These are phyloP conservation scores for Rhinoptilus africanus DNA, from an alignment of 2,113 vertebrate species.

Conservation along the genomic window DNA sequence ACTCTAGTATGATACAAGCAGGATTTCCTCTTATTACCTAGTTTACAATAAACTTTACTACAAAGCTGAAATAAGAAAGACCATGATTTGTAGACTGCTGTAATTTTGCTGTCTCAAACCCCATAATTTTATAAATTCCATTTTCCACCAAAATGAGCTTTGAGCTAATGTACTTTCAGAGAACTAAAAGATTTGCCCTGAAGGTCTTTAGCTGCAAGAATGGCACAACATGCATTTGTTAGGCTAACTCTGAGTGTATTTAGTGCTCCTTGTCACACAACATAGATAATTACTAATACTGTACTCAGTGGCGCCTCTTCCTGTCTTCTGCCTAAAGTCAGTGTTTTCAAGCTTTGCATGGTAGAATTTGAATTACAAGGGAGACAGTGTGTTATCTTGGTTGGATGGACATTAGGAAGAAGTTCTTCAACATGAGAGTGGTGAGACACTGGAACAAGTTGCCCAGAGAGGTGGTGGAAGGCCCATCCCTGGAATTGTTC, in stretches of 20 bases:
- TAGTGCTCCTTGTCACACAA: background rate
- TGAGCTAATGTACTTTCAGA: background rate
- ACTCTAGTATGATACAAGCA: conserved; percentile 11
- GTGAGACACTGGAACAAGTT: no score
- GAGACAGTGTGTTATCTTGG: background rate
- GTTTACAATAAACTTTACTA: conserved; percentile 41
- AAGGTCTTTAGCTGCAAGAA: background rate
- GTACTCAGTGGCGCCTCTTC: background rate
- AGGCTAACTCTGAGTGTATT: background rate
- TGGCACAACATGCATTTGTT: background rate
- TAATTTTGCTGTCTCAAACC: conserved; percentile 19
- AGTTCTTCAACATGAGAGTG: no score
- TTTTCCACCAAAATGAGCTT: background rate
- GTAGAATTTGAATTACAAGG: background rate
- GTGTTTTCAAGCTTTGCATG: conserved; percentile 14
- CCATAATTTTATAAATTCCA: conserved; percentile 19
- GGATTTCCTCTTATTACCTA: conserved; percentile 51
- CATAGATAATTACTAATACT: background rate
- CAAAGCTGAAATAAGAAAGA: background rate
- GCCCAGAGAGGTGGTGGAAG: no score
- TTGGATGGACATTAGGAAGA: background rate
- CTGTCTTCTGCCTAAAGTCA: background rate
- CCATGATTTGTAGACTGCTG: background rate
- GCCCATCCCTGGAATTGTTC: no score
- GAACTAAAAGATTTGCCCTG: background rate